Evolutionary conservation across 37 sponge, comb jelly and placozoan genomes (phyloP).

Genomic region (Axinella damicornis): DNA sequence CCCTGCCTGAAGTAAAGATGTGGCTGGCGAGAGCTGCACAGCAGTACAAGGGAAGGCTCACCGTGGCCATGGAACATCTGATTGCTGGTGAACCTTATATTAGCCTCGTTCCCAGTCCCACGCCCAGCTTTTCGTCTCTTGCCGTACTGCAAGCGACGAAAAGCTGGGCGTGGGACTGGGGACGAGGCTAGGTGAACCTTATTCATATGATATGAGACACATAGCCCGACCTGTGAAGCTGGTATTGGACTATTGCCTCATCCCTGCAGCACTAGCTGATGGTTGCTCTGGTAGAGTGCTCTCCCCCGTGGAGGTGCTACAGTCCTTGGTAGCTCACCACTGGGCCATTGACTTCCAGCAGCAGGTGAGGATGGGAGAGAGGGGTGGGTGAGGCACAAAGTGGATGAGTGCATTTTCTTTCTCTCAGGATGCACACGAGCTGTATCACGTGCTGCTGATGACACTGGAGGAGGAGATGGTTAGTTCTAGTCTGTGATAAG

Average conservation of each 20-base stretch:
- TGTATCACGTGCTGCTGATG: constrained; percentile 75
- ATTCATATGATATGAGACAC: no score
- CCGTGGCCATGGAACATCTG: constrained; percentile 3
- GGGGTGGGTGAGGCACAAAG: no score
- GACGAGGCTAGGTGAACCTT: no score
- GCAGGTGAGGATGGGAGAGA: constrained; percentile 45
- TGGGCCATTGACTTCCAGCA: constrained; percentile 77
- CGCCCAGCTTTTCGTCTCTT: no score
- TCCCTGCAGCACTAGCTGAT: not conserved
- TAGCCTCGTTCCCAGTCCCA: not conserved
- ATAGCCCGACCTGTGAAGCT: no score
- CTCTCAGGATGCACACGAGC: constrained; percentile 80
- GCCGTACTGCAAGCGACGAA: no score
- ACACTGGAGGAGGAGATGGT: constrained; percentile 76
- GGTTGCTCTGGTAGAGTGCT: not conserved
- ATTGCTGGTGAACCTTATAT: constrained; percentile 1
- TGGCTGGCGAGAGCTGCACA: constrained; percentile 43
- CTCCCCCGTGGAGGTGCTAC: constrained; percentile 45
- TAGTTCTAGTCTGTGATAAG: not conserved
- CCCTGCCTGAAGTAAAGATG: constrained; percentile 41
- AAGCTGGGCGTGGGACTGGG: no score
- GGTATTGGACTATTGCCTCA: no score
- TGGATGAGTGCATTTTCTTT: no score
- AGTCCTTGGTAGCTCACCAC: constrained; percentile 53
- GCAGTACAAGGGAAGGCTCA: constrained; percentile 12